Evolutionary conservation across 2,113 vertebrate genomes (phyloP).

Genomic region (Mobula birostris): DNA sequence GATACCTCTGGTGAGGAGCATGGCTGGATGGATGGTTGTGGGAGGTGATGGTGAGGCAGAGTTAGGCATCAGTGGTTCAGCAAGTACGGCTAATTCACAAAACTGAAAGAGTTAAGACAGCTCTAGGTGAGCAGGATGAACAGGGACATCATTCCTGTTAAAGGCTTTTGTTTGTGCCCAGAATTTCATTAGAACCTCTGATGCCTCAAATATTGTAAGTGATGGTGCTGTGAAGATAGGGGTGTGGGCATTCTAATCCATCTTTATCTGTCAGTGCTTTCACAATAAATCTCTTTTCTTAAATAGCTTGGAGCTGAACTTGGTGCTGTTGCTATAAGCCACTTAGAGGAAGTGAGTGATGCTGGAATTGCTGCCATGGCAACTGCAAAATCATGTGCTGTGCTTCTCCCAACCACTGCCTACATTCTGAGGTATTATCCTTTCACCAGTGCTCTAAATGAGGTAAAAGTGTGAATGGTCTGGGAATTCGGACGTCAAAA

Average conservation of each 20-base stretch:
- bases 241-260: background rate
- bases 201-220: background rate
- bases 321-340: conserved; percentile 80
- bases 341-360: conserved; percentile 86
- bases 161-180: background rate
- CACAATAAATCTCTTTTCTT: background rate
- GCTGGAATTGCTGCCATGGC: conserved; percentile 83
- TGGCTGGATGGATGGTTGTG: no score
- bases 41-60: background rate
- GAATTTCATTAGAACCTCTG: background rate
- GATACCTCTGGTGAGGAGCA: no score
- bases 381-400: conserved; percentile 63
- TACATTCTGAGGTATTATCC: conserved; percentile 79
- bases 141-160: background rate
- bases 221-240: background rate
- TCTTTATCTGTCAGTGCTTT: background rate
- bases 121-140: background rate
- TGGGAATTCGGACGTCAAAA: background rate
- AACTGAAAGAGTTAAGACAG: background rate
- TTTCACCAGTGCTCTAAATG: background rate
- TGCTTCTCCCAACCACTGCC: conserved; percentile 88
- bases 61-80: background rate
- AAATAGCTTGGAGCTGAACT: conserved; percentile 79
- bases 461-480: background rate
- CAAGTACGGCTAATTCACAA: background rate